Base-by-base conservation (phyloP, 1,140 invertebrate species). In the Harlomillsia oculata region DNA sequence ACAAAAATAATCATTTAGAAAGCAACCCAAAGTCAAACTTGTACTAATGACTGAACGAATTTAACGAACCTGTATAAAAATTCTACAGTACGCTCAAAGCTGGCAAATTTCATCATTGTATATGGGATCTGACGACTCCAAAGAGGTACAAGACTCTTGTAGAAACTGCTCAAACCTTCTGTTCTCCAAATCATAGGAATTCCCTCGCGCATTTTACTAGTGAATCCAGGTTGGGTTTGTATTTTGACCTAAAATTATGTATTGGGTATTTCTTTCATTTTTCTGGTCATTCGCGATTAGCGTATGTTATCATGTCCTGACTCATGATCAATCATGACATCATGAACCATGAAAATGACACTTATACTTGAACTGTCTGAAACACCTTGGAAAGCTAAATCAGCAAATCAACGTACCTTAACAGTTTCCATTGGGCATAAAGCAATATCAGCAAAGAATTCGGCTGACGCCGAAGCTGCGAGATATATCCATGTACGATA, bases 61-160 rank as follows among this genome's bases (percentile, higher is more conserved):
- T 20, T 21, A 30, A 36, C 65, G 72, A 82, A 65, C 69, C 80
- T 74, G 70, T 84, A 85, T 5, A 84, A 66, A n/a, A 76, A 68
- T 68, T 84, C 82, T 11, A 84, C 78, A 25, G 82, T 84, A 55
- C 77, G 71, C 68, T 84, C 82, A 72, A 84, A 84, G 68, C 81
- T 83, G 32, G 82, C 81, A 71, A 84, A 84, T 68, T 84, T 84
- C 82, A 83, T 84, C 82, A 84, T 84, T 8, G 82, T 84, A 73
- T 84, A 84, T n/a, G 82, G 82, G 67, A 84, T 84, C 68, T 84
- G 82, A 62, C 81, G 66, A 65, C 74, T 74, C 82, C 82, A 84
- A 20, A 84, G 71, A 51, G 82, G 82, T 9, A 79, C 76, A n/a
- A 84, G 61, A 30, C 79, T 76, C 69, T 82, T 82, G 70, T 82